Percentiles rank a stretch among this genome's conserved stretches.
phyloP scores from a whole-genome alignment of 2,797 vertebrate species.

The Macroramphosus scolopax region DNA sequence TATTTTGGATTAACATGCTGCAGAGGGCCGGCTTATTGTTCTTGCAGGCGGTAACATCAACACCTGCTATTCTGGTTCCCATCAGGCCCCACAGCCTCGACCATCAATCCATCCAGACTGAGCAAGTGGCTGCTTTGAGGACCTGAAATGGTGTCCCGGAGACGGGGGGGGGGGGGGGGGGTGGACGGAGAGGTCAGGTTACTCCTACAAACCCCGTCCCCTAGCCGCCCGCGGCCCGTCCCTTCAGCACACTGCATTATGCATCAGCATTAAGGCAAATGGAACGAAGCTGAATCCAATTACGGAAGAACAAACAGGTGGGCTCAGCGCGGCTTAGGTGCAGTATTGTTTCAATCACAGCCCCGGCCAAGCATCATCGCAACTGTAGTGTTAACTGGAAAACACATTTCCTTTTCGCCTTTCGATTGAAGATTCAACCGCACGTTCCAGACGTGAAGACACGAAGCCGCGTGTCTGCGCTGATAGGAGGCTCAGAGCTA shows the following conservation, averaged over 20 bases:
- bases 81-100: constrained; percentile 46
- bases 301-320: constrained; percentile 78
- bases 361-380: constrained; percentile 58
- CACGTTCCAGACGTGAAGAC: constrained; percentile 38
- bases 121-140: constrained; percentile 63
- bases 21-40: constrained; percentile 71
- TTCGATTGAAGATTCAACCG: constrained; percentile 45
- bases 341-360: constrained; percentile 76
- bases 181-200: constrained; percentile 48
- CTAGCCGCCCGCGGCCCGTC: constrained; percentile 64
- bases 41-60: constrained; percentile 60
- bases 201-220: constrained; percentile 63
- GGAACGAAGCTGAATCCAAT: constrained; percentile 79
- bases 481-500: constrained; percentile 34
- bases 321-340: constrained; percentile 70
- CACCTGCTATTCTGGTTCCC: constrained; percentile 71
- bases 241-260: constrained; percentile 71
- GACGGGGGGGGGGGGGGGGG: constrained; percentile 1
- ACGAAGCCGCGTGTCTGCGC: constrained; percentile 29
- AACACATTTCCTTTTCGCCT: constrained; percentile 69
- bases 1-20: constrained; percentile 74
- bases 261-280: constrained; percentile 77
- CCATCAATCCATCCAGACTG: constrained; percentile 59
- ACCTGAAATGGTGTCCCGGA: constrained; percentile 52
- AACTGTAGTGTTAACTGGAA: constrained; percentile 72